Percentiles rank a stretch among this genome's conserved stretches.
These are phyloP conservation scores for Elymnias hypermnestra DNA, from an alignment of 1,140 invertebrate species.

Conservation along the genomic window DNA sequence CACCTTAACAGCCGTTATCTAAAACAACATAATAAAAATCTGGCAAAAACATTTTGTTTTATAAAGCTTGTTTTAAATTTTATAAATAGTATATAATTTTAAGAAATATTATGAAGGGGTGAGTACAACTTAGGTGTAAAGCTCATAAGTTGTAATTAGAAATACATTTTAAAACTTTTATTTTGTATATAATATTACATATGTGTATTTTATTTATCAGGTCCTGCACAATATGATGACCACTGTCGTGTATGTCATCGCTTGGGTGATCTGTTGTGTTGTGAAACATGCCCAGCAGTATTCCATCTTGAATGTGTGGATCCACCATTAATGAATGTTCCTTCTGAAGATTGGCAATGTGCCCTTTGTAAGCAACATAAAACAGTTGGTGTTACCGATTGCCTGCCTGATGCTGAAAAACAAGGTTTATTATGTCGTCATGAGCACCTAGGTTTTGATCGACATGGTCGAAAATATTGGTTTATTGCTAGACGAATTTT, in stretches of 20 bases:
- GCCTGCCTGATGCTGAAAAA: constrained; percentile 93
- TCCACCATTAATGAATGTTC: constrained; percentile 93
- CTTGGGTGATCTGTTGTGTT: constrained; percentile 95
- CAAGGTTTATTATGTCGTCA: constrained; percentile 93
- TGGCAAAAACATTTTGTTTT: too few species aligned
- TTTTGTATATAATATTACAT: too few species aligned
- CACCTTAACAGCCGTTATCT: too few species aligned
- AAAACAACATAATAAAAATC: too few species aligned
- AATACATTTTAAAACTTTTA: too few species aligned
- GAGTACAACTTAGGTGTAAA: too few species aligned
- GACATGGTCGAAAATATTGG: constrained; percentile 97
- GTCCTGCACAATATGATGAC: constrained; percentile 95
- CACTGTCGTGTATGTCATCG: constrained; percentile 97
- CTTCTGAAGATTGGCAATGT: constrained; percentile 98
- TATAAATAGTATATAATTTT: too few species aligned
- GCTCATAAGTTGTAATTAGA: too few species aligned
- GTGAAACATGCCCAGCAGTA: constrained; percentile 97
- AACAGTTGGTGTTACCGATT: constrained; percentile 94
- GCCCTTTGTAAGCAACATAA: constrained; percentile 93
- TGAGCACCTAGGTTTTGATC: constrained; percentile 94
- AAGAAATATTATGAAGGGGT: too few species aligned
- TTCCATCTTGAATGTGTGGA: constrained; percentile 97
- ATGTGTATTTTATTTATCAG: constrained; percentile 70
- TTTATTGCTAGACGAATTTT: constrained; percentile 94
- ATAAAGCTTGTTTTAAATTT: too few species aligned